Conservation (phyloP, 2,888 invertebrate genomes). For the Ochropacha duplaris region DNA sequence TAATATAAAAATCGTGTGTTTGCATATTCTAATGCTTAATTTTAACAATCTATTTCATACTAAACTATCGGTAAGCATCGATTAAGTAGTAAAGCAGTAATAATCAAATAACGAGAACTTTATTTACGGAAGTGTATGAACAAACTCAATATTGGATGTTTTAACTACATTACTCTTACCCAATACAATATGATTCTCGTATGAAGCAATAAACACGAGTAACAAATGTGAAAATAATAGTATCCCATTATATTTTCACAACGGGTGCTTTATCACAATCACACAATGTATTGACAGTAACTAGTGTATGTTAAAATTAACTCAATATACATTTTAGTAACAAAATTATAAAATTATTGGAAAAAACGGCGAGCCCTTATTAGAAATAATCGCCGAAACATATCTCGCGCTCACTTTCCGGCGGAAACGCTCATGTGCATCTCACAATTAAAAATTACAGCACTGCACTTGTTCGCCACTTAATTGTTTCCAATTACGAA, state of each 20-base stretch:
- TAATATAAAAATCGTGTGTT: too few relatives aligned
- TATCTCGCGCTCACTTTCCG: constrained; percentile 23
- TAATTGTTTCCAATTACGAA: constrained; percentile 81
- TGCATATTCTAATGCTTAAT: background rate
- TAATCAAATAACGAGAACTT: background rate
- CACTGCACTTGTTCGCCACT: constrained; percentile 72
- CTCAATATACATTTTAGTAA: background rate
- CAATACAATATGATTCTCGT: constrained; percentile 33
- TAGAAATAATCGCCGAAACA: constrained; percentile 10
- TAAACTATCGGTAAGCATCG: background rate
- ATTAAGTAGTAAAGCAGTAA: background rate
- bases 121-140: background rate
- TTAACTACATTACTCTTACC: constrained; percentile 1
- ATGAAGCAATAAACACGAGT: constrained; percentile 31
- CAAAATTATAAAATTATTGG: background rate
- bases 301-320: background rate
- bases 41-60: background rate
- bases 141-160: constrained; percentile 4
- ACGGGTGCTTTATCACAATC: constrained; percentile 44
- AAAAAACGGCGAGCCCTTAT: background rate
- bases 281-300: constrained; percentile 35
- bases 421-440: constrained; percentile 59
- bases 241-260: constrained; percentile 38
- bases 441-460: constrained; percentile 73
- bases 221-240: constrained; percentile 45